Evolutionary conservation across 2,113 vertebrate genomes (phyloP), one percentile per base, ranked within the genome.

Genomic region (Dromaius novaehollandiae): DNA sequence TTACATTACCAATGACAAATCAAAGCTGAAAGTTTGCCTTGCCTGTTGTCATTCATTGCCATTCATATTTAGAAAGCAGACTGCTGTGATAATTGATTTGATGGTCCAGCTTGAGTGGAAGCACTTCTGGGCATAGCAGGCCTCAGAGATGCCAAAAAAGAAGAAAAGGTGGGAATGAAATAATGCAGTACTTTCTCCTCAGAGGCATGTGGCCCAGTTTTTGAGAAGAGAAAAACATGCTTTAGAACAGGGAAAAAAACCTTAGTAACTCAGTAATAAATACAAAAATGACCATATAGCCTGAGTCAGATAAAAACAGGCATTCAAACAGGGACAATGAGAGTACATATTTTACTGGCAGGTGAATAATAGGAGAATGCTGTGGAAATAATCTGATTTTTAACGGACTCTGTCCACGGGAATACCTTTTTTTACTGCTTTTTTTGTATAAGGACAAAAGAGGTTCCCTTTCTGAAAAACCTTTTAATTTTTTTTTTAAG

Each of bases 101-200:
- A 99, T 99, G 99, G 99, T 99, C 99, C 98, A 97, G 98, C 98
- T 99, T 99, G 99, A 99, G 98, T 99, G 98, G 99, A 99, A 99
- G 99, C 99, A 99, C 99, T 99, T 99, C 98, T 99, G 99, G 99
- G 99, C 99, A 99, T 99, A 99, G 98, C 98, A 98, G 98, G 98
- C 98, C 99, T 99, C 99, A 98, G 98, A 99, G 99, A 99, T 99
- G 99, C 98, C 98, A 99, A 98, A 98, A 98, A 98, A 98, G 98
- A 98, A 99, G 98, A 99, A 99, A 99, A 99, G 99, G 99, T 99
- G 99, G 98, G 98, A 99, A 99, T 99, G 99, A 99, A 99, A 99
- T 99, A 99, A 99, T 99, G 99, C 98, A 99, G 98, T 98, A 98
- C 98, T 98, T 97, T 98, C 99, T 99, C 99, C 99, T 99, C 96